phyloP scores from a whole-genome alignment of 2,797 vertebrate genomes.

The Paedocypris micromegethes region DNA sequence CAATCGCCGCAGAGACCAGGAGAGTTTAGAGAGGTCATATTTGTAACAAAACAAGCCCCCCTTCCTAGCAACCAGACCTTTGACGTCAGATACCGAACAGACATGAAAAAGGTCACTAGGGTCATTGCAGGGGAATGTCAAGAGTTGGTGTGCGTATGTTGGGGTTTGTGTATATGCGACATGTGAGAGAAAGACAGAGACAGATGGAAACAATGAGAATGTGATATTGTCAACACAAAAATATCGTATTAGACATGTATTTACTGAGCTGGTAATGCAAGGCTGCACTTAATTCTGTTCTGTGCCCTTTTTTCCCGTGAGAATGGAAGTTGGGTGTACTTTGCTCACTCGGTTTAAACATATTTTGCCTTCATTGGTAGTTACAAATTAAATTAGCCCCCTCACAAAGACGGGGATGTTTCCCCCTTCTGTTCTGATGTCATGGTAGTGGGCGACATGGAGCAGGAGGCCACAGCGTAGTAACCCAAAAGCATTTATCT shows the following conservation, averaged over 20 bases:
- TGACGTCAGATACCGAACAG: constrained; percentile 86
- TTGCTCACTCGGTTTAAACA: constrained; percentile 90
- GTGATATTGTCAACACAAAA: constrained; percentile 72
- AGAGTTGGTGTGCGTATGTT: constrained; percentile 43
- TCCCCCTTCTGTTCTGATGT: constrained; percentile 99
- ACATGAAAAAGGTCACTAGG: constrained; percentile 87
- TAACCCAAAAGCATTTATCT: constrained; percentile 90
- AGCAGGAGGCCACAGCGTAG: constrained; percentile 58
- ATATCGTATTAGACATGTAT: constrained; percentile 89
- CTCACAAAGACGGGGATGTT: constrained; percentile 95
- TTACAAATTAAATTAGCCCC: constrained; percentile 99
- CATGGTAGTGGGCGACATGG: constrained; percentile 90
- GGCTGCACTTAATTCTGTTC: constrained; percentile 81
- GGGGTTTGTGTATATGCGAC: constrained; percentile 40
- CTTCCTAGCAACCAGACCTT: constrained; percentile 83
- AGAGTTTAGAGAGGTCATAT: constrained; percentile 66
- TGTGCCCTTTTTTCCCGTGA: constrained; percentile 89
- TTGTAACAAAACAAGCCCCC: constrained; percentile 84
- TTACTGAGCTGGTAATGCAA: constrained; percentile 80
- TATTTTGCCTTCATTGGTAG: constrained; percentile 98
- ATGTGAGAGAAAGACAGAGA: constrained; percentile 44
- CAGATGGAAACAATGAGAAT: constrained; percentile 49
- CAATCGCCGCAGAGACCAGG: constrained; percentile 64
- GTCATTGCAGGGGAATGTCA: constrained; percentile 76
- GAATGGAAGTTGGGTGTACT: constrained; percentile 80